These are phyloP conservation scores for Lagodon rhomboides DNA, from an alignment of 2,797 vertebrate genomes.

Conservation along the genomic window DNA sequence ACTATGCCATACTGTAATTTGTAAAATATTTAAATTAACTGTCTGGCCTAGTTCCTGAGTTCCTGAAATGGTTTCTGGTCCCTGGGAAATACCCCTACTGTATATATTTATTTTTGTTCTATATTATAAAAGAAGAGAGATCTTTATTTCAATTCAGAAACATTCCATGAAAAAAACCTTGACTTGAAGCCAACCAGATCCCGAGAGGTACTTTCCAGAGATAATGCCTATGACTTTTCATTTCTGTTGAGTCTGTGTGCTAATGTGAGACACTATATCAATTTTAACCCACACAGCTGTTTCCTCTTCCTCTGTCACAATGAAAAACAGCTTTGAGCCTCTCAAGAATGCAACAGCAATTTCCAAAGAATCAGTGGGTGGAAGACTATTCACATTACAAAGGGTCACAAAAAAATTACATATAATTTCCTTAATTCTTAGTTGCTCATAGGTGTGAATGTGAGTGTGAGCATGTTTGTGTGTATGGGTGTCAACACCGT, in stretches of 20 bases:
- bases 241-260: slow-evolving; percentile 1
- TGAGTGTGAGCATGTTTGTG: neutral
- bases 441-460: neutral
- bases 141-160: slow-evolving; percentile 12
- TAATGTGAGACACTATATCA: slow-evolving; percentile 1
- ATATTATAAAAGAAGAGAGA: too few relatives aligned
- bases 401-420: neutral
- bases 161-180: neutral
- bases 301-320: slow-evolving; percentile 31
- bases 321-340: slow-evolving; percentile 15
- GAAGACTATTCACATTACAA: neutral
- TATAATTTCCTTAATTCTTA: neutral
- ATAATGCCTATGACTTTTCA: neutral
- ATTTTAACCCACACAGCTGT: slow-evolving; percentile 10
- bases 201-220: neutral
- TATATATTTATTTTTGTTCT: too few relatives aligned
- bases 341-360: neutral
- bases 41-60: too few relatives aligned
- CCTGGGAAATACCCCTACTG: too few relatives aligned
- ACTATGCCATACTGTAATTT: too few relatives aligned
- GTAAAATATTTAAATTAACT: too few relatives aligned
- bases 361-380: neutral
- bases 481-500: neutral
- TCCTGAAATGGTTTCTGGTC: too few relatives aligned
- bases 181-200: neutral